A percentile compares a stretch with the other conserved stretches of the same genome.
Evolutionary conservation across 92 coral and sea anemone genomes (phyloP).

Genomic region (Zoanthus solanderi): DNA sequence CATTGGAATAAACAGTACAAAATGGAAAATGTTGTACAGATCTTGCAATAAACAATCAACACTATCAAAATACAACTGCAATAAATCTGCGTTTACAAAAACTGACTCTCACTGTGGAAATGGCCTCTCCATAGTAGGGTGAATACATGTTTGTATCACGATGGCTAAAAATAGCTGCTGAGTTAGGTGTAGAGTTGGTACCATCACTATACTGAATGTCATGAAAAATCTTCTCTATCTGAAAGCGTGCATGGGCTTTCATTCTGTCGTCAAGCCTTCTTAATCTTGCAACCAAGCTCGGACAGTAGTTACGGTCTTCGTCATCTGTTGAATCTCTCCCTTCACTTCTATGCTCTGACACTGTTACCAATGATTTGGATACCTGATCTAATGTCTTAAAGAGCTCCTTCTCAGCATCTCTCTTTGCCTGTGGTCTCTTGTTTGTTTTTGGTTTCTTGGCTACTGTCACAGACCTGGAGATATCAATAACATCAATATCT

Average conservation of each 20-base stretch:
- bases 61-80: neutral
- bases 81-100: neutral
- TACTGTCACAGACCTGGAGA: constrained; percentile 28
- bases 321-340: constrained; percentile 9
- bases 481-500: constrained; percentile 20
- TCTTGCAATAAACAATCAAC: constrained; percentile 14
- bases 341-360: constrained; percentile 9
- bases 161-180: constrained; percentile 14
- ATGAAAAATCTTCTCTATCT: neutral
- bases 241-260: constrained; percentile 28
- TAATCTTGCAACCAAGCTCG: constrained; percentile 41
- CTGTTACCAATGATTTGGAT: constrained; percentile 35
- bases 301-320: constrained; percentile 20
- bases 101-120: constrained; percentile 17
- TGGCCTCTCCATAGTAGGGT: constrained; percentile 18
- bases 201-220: constrained; percentile 26
- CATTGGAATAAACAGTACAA: neutral
- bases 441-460: constrained; percentile 40
- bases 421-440: constrained; percentile 36
- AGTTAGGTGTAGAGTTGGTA: constrained; percentile 16
- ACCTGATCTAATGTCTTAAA: constrained; percentile 39
- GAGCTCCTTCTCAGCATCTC: constrained; percentile 29
- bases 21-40: constrained; percentile 13
- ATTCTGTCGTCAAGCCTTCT: constrained; percentile 31
- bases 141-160: constrained; percentile 15